phyloP scores from a whole-genome alignment of 2,888 invertebrate species.

The Saturnia japonica region DNA sequence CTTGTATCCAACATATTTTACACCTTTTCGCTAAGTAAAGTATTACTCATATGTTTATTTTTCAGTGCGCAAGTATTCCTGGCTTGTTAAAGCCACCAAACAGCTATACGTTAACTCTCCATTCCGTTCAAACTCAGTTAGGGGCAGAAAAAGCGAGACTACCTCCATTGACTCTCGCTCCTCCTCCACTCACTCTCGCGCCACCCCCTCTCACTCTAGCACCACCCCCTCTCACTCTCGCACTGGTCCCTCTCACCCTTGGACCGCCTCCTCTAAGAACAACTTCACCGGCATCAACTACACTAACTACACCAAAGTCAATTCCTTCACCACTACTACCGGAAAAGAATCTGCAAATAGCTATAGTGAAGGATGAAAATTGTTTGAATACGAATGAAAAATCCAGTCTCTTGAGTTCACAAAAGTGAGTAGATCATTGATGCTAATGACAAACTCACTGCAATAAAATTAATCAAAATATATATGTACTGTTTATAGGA shows the following conservation, averaged over 20 bases:
- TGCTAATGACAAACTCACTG: background rate
- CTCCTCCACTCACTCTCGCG: conserved; percentile 48
- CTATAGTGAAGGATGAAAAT: conserved; percentile 69
- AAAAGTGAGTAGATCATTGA: conserved; percentile 61
- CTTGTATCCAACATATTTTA: background rate
- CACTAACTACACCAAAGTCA: conserved; percentile 64
- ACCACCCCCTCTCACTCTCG: conserved; percentile 61
- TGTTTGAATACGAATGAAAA: conserved; percentile 72
- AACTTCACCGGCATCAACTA: conserved; percentile 54
- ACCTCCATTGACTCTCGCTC: conserved; percentile 56
- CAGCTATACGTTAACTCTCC: conserved; percentile 76
- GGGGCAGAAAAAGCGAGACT: conserved; percentile 71
- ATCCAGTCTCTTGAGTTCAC: conserved; percentile 73
- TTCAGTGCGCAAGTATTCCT: conserved; percentile 83
- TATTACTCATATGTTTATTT: conserved; percentile 28
- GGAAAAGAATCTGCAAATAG: conserved; percentile 71
- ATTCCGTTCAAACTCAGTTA: conserved; percentile 67
- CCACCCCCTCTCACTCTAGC: conserved; percentile 50
- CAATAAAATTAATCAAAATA: background rate
- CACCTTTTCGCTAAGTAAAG: background rate
- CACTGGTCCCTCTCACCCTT: conserved; percentile 41
- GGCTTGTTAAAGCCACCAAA: conserved; percentile 87
- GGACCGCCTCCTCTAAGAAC: conserved; percentile 63
- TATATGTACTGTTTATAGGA: conserved; percentile 44
- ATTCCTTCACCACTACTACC: conserved; percentile 65